Evolutionary conservation across 92 coral and sea anemone species (phyloP).

Genomic region (Hydrozoanthus gracilis): DNA sequence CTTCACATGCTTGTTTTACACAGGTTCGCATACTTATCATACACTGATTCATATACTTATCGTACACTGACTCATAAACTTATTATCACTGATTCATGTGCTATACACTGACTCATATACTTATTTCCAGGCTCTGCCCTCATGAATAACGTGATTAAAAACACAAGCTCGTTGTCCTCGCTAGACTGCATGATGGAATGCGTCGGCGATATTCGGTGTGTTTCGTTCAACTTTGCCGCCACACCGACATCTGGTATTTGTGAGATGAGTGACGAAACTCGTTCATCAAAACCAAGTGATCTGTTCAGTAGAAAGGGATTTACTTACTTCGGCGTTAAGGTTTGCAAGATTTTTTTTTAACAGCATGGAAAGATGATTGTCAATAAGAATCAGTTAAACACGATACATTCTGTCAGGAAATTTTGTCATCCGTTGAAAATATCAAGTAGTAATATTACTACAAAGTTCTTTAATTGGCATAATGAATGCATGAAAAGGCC

Average conservation of each 20-base stretch:
- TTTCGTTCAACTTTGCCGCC: conserved; percentile 24
- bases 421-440: too few relatives aligned
- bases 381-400: background rate
- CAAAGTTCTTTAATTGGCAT: too few relatives aligned
- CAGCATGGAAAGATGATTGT: background rate
- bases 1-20: too few relatives aligned
- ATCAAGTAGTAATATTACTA: too few relatives aligned
- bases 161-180: conserved; percentile 5
- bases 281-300: background rate
- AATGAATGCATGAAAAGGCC: too few relatives aligned
- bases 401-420: too few relatives aligned
- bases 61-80: background rate
- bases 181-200: conserved; percentile 32
- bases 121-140: background rate
- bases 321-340: conserved; percentile 17
- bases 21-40: too few relatives aligned
- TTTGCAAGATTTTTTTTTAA: background rate
- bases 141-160: conserved; percentile 19
- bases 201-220: conserved; percentile 19
- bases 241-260: background rate
- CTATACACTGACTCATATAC: too few relatives aligned
- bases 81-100: background rate
- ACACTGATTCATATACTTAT: too few relatives aligned
- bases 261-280: conserved; percentile 18
- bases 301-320: conserved; percentile 3